These are phyloP conservation scores for Microctenopoma lineatum DNA, from an alignment of 2,797 vertebrate species.

Conservation along the genomic window DNA sequence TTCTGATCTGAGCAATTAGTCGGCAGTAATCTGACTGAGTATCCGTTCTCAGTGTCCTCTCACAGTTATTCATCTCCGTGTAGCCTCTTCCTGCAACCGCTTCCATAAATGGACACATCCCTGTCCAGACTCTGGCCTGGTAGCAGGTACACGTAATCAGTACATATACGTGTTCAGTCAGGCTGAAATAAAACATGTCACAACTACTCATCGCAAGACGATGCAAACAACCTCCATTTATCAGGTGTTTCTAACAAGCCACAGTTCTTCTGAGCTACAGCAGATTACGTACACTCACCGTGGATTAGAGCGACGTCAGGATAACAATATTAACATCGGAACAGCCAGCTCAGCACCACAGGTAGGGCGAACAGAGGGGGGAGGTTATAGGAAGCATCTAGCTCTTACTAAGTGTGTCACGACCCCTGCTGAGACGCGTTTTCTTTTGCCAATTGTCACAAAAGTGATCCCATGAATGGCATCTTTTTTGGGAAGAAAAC, in stretches of 20 bases:
- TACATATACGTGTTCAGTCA: constrained; percentile 4
- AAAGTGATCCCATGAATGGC: constrained; percentile 53
- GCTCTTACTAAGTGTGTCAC: constrained; percentile 51
- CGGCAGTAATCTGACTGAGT: constrained; percentile 26
- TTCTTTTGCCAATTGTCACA: constrained; percentile 64
- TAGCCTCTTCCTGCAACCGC: constrained; percentile 3
- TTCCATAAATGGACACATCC: constrained; percentile 60
- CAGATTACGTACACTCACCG: neutral
- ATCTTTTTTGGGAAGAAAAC: constrained; percentile 50
- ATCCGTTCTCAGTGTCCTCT: constrained; percentile 26
- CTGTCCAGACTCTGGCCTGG: constrained; percentile 6
- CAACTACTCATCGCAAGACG: neutral
- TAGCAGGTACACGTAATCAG: constrained; percentile 32
- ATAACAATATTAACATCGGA: constrained; percentile 17
- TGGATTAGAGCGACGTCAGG: constrained; percentile 30
- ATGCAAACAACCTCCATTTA: constrained; percentile 11
- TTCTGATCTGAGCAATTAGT: constrained; percentile 6
- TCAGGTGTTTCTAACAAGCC: constrained; percentile 5
- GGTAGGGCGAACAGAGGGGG: neutral
- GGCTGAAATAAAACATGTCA: too few relatives aligned
- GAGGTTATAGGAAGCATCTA: constrained; percentile 37
- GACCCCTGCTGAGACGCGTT: constrained; percentile 45
- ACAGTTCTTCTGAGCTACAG: constrained; percentile 19
- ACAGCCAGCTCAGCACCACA: constrained; percentile 15
- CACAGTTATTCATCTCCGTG: constrained; percentile 12